Conservation (phyloP, 2,888 invertebrate genomes). For the Eupithecia pulchellata region DNA sequence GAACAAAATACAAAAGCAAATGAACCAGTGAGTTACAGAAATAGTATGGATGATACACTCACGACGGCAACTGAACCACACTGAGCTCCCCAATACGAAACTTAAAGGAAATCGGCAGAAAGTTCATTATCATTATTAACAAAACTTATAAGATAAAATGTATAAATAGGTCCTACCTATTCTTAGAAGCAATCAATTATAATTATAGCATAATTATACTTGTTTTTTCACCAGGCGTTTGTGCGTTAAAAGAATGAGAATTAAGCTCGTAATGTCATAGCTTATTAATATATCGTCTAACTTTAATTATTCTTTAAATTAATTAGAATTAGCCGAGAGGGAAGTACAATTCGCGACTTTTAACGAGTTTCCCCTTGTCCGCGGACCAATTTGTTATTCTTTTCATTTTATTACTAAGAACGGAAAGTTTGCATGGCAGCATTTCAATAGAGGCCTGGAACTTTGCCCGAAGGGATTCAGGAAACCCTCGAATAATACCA, state of each 20-base stretch:
- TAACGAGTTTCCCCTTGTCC: slow-evolving; percentile 60
- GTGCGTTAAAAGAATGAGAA: too few species aligned
- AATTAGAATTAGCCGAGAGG: slow-evolving; percentile 12
- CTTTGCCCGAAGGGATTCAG: slow-evolving; percentile 4
- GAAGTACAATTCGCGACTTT: slow-evolving; percentile 50
- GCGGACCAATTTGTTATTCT: slow-evolving; percentile 61
- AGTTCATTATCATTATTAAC: too few species aligned
- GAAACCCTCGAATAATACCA: not conserved
- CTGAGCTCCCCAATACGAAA: too few species aligned
- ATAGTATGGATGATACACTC: too few species aligned
- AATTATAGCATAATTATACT: not conserved
- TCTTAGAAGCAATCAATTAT: not conserved
- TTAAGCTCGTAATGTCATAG: not conserved
- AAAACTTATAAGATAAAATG: too few species aligned
- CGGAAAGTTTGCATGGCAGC: slow-evolving; percentile 22
- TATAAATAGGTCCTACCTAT: too few species aligned
- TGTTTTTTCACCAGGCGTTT: not conserved
- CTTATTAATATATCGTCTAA: slow-evolving; percentile 9
- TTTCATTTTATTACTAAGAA: slow-evolving; percentile 47
- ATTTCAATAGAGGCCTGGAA: slow-evolving; percentile 14
- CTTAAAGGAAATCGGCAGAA: too few species aligned
- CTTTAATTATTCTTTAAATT: slow-evolving; percentile 13
- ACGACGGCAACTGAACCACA: too few species aligned
- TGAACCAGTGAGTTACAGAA: too few species aligned
- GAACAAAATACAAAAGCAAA: too few species aligned